Base-by-base conservation (phyloP, 2,797 vertebrate species). In the Limosa lapponica region DNA sequence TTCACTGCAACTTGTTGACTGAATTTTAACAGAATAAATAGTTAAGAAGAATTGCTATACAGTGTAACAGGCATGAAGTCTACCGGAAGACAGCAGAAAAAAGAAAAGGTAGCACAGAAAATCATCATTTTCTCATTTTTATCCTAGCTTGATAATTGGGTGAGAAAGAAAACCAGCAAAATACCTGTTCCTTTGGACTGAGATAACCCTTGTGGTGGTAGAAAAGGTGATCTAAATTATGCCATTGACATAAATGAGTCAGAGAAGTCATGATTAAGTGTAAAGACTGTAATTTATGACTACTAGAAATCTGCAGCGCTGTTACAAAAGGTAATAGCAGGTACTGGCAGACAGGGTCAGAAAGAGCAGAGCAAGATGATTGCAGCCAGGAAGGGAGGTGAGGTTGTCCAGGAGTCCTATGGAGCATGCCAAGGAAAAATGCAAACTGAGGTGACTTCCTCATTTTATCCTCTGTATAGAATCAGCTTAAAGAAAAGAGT, bases 201-300 rank as follows among this genome's bases (percentile, higher is more conserved):
- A 62, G 43, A 59, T 36, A 87, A 57, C 25, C 2, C 8, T 73
- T 61, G 37, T 27, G 22, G 39, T 74, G 28, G 16, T 54, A 62
- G 61, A 93, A 94, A 72, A 6, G 16, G 20, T 49, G 36, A 54
- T 55, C 43, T 89, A 81, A 88, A 71, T 89, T 30, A 86, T 55
- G 36, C 14, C 44, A 78, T 48, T 82, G 82, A 83, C 23, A 88
- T 67, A 93, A 94, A 72, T 66, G 6, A 78, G 79, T 92, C 64
- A 90, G 82, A 74, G 70, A 62, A 70, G 14, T 79, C 14, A 82
- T 2, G 6, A 58, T 54, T 74, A 86, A 72, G 12, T 65, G 34
- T 72, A 73, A 93, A 86, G 82, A 41, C 61, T 88, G 41, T n/a
- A 58, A 85, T 91, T 94, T 91, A 91, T 72, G 82, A 52, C 79